A percentile compares a stretch with the other conserved stretches of the same genome.
Conservation (phyloP, 2,113 vertebrate species). For the Hydropotes inermis region DNA sequence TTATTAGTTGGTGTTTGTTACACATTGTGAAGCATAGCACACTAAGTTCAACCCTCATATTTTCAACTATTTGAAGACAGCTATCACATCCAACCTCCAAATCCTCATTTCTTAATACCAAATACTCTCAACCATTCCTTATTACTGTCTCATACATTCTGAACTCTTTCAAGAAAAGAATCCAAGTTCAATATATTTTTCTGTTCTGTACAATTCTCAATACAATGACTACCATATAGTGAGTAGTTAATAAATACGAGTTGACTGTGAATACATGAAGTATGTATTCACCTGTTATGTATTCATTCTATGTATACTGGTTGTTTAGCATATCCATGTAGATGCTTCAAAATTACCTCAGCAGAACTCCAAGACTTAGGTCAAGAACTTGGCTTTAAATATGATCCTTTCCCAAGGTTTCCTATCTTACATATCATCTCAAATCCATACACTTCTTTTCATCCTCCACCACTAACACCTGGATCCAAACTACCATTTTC, state of each 20-base stretch:
- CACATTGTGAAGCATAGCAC: not conserved
- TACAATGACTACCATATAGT: not conserved
- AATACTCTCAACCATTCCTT: not conserved
- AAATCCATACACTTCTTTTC: not conserved
- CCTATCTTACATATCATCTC: not conserved
- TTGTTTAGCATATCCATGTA: not conserved
- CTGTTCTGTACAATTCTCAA: not conserved
- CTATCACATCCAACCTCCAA: not conserved
- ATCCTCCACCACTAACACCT: not conserved
- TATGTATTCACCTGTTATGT: not conserved
- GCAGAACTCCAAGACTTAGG: not conserved
- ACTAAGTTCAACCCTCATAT: not conserved
- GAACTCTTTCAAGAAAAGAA: conserved; percentile 16
- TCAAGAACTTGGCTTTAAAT: not conserved
- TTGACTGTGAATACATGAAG: not conserved
- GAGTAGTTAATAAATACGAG: not conserved
- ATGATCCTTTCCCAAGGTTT: not conserved
- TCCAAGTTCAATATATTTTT: not conserved
- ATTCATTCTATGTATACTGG: not conserved
- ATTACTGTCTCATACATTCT: not conserved
- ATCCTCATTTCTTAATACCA: not conserved
- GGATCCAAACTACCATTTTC: not conserved
- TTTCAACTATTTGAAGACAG: conserved; percentile 1
- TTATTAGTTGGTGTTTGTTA: not conserved
- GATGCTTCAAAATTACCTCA: not conserved